Evolutionary conservation across 2,113 vertebrate species (phyloP), one percentile per base, ranked within the genome.

Genomic region (Telmatochromis sp.): DNA sequence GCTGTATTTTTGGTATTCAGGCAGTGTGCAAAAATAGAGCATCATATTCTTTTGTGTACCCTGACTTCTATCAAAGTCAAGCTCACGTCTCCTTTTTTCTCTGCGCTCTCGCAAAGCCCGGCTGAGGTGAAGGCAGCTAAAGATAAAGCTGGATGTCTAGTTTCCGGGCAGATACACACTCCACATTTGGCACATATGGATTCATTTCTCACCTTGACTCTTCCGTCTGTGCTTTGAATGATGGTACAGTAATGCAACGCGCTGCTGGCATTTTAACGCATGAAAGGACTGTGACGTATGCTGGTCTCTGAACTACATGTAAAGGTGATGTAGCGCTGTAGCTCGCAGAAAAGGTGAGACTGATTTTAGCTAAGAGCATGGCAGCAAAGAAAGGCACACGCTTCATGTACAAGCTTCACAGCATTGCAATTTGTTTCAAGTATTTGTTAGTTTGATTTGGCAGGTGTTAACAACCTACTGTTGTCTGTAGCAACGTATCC

Each of bases 171-270:
- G 58, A 15, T 26, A 79, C 78, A 10, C 7, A 6, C 21, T 71
- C 82, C 19, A 14, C 81, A 88, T 50, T 83, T 75, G 55, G 71
- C 68, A 81, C 80, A 35, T 28, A 71, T 4, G 12, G 40, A 9
- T 63, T 79, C 87, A 81, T 81, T 82, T 84, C 81, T 91, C 90
- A 91, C 83, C 82, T 88, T 65, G 87, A 87, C 88, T 65, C 82
- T 88, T 82, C 15, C 3, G 79, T 84, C 75, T 80, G 60, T 82
- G 19, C n/a, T 2, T 4, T 88, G 81, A 87, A 37, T 82, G 81
- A 91, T 75, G 60, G 14, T 33, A 54, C 55, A 84, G 51, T 68
- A 85, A 80, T 26, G 63, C 21, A 57, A 86, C 81, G 55, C 42
- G 31, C 13, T 6, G 8, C 57, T 54, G 82, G 91, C 87, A 42